phyloP scores from a whole-genome alignment of 2,113 vertebrate species.

The Casuarius casuarius region DNA sequence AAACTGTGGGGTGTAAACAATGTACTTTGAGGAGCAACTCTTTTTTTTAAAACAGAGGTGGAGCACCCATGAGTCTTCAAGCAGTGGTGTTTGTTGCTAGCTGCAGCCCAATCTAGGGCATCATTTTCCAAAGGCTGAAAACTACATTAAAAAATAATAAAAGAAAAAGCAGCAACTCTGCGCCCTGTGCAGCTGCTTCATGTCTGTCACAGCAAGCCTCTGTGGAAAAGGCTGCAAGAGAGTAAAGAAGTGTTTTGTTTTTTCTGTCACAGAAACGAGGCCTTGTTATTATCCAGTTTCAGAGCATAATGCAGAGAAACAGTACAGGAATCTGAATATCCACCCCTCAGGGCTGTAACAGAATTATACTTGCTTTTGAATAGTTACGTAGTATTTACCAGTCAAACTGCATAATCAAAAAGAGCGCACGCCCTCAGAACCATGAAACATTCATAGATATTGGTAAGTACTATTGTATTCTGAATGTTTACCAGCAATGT shows the following conservation, averaged over 20 bases:
- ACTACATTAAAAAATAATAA: neutral
- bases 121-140: neutral
- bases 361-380: neutral
- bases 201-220: neutral
- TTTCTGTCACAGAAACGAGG: neutral
- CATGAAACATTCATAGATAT: rapidly evolving
- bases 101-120: neutral
- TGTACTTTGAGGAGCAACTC: neutral
- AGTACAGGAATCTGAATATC: neutral
- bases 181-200: neutral
- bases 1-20: neutral
- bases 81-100: neutral
- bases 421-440: neutral
- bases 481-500: neutral
- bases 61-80: neutral
- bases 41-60: neutral
- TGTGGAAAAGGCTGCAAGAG: neutral
- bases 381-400: neutral
- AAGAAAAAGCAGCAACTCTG: neutral
- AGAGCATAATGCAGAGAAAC: neutral
- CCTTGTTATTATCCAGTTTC: neutral
- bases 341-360: neutral
- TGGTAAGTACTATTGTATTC: neutral
- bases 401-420: neutral
- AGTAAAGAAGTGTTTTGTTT: neutral